Evolutionary conservation across 2,888 invertebrate genomes (phyloP).

Genomic region (Pardosa pseudoannulata): DNA sequence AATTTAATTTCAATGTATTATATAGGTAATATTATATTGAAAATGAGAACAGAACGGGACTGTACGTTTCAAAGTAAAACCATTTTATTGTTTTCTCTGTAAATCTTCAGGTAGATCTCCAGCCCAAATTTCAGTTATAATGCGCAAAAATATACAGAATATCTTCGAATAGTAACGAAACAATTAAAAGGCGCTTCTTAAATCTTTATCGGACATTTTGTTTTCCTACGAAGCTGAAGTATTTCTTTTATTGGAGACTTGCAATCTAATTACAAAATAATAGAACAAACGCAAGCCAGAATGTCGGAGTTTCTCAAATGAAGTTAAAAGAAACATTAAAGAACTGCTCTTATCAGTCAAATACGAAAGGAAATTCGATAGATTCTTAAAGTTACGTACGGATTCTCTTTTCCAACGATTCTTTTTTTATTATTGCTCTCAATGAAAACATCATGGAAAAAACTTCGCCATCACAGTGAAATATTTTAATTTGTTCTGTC

Average conservation of each 20-base stretch:
- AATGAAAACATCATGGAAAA: neutral
- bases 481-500: constrained; percentile 3
- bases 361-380: neutral
- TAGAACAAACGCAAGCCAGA: neutral
- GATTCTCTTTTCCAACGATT: neutral
- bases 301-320: neutral
- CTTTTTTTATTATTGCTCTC: neutral
- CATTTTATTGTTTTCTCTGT: too few relatives aligned
- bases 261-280: neutral
- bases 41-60: too few relatives aligned
- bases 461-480: neutral
- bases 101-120: too few relatives aligned
- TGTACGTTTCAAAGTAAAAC: too few relatives aligned
- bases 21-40: too few relatives aligned
- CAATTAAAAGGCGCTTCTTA: neutral
- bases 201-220: neutral
- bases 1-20: too few relatives aligned
- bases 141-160: too few relatives aligned
- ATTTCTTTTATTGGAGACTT: neutral
- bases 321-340: neutral
- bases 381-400: neutral
- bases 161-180: neutral
- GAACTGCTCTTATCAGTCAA: neutral
- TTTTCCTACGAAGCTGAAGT: neutral
- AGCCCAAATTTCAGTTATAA: too few relatives aligned